A percentile compares a stretch with the other conserved stretches of the same genome.
These are phyloP conservation scores for Bugulina stolonifera DNA, from an alignment of 2,888 invertebrate genomes.

Conservation along the genomic window DNA sequence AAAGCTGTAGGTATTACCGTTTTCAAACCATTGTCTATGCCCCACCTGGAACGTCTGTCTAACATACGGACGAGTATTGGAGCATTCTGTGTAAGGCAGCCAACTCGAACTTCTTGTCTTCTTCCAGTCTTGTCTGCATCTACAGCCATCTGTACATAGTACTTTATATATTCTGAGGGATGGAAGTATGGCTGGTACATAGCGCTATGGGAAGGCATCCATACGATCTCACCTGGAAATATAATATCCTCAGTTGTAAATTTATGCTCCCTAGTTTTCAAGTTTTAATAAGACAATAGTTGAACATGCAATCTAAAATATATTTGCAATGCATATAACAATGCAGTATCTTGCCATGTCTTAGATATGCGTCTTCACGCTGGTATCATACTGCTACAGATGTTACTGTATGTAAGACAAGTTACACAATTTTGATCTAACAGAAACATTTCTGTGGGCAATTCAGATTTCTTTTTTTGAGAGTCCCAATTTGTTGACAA, in stretches of 20 bases:
- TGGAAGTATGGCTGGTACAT: conserved; percentile 31
- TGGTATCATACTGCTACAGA: too few species aligned
- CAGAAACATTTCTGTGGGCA: too few species aligned
- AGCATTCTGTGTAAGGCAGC: conserved; percentile 72
- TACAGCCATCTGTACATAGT: conserved; percentile 35
- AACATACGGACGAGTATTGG: conserved; percentile 82
- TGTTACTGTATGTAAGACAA: too few species aligned
- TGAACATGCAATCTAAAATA: too few species aligned
- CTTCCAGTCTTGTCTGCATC: conserved; percentile 41
- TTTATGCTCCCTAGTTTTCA: too few species aligned
- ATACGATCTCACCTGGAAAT: conserved; percentile 35
- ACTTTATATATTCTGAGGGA: conserved; percentile 36
- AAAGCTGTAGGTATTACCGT: conserved; percentile 76
- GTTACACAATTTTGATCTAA: too few species aligned
- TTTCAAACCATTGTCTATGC: conserved; percentile 65
- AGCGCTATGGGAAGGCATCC: conserved; percentile 34
- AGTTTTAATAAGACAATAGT: too few species aligned
- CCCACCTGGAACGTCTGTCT: conserved; percentile 81
- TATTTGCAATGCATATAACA: too few species aligned
- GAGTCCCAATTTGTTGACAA: too few species aligned
- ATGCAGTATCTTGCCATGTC: too few species aligned
- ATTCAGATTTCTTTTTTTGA: too few species aligned
- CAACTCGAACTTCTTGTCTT: conserved; percentile 77
- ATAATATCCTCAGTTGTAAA: not conserved
- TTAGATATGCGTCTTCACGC: too few species aligned